These are phyloP conservation scores for Amazona finschi DNA, from an alignment of 2,797 vertebrate genomes.

Conservation along the genomic window DNA sequence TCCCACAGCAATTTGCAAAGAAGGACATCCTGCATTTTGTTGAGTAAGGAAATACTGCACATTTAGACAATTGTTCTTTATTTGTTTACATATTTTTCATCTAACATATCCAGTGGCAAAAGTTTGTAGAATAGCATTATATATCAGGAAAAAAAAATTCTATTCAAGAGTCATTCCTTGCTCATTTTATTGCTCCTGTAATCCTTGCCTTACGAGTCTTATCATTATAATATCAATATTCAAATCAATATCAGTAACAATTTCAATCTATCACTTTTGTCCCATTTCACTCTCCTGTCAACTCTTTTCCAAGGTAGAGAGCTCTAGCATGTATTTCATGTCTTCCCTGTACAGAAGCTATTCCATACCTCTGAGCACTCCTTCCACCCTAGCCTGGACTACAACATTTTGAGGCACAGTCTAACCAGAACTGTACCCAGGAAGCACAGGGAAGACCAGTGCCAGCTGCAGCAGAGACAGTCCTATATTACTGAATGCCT, in stretches of 20 bases:
- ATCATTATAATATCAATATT: not conserved
- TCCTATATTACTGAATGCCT: not conserved
- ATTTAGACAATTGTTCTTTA: not conserved
- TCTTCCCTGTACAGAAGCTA: not conserved
- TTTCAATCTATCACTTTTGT: not conserved
- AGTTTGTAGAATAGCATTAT: not conserved
- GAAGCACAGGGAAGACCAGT: rapidly evolving
- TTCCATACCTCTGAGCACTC: not conserved
- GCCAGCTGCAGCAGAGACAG: not conserved
- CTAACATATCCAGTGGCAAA: not conserved
- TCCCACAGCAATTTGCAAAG: not conserved
- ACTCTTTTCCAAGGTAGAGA: not conserved
- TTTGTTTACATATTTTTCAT: not conserved
- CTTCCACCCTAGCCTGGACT: not conserved
- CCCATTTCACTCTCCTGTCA: not conserved
- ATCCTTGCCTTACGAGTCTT: not conserved
- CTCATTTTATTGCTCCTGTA: not conserved
- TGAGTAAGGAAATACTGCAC: not conserved
- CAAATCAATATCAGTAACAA: not conserved
- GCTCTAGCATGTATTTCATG: not conserved
- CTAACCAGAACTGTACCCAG: not conserved
- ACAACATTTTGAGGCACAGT: rapidly evolving
- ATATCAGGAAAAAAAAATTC: not conserved
- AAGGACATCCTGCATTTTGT: not conserved
- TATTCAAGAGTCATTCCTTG: not conserved